Evolutionary conservation across 2,797 vertebrate genomes (phyloP), one percentile per base, ranked within the genome.

Genomic region (Corythornis leucogaster): DNA sequence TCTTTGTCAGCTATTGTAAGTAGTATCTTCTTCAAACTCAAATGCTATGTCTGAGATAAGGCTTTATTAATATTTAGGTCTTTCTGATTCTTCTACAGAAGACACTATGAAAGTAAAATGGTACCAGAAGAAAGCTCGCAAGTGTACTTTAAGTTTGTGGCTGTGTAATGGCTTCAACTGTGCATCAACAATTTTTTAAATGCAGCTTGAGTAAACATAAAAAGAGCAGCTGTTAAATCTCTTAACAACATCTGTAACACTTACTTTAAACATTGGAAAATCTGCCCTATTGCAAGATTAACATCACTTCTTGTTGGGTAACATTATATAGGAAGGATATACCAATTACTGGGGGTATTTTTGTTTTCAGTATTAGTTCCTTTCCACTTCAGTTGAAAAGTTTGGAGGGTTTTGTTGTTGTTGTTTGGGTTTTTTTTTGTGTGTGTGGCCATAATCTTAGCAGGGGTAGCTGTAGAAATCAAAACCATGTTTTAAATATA

Each of bases 191-290:
- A 89, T 77, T 87, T 89, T 87, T 63, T 75, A 96, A 96, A 96
- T 85, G 67, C 76, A 93, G 38, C 84, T 94, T 69, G 80, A 92
- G 77, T 82, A 96, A 95, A 94, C 13, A 80, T 74, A 89, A 94
- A 97, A 94, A 92, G 83, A 96, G 81, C 94, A 97, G 96, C 85
- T 97, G 93, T 94, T 95, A 81, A 90, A 78, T 93, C 79, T 96
- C 89, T 85, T 54, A 51, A 85, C 75, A 97, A 95, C 89, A 95
- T 96, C 95, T 97, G 90, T 96, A 96, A 95, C 90, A 88, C 73
- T 79, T 96, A 64, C 94, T 92, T 83, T 88, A 96, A 96, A 92
- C 79, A 91, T 63, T 91, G 46, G 85, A 45, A 96, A 97, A 93
- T 88, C 61, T 93, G 35, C 38, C 95, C 8, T 86, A 50, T 87